Evolutionary conservation across 2,797 vertebrate species (phyloP).

Genomic region (Taeniopygia guttata): DNA sequence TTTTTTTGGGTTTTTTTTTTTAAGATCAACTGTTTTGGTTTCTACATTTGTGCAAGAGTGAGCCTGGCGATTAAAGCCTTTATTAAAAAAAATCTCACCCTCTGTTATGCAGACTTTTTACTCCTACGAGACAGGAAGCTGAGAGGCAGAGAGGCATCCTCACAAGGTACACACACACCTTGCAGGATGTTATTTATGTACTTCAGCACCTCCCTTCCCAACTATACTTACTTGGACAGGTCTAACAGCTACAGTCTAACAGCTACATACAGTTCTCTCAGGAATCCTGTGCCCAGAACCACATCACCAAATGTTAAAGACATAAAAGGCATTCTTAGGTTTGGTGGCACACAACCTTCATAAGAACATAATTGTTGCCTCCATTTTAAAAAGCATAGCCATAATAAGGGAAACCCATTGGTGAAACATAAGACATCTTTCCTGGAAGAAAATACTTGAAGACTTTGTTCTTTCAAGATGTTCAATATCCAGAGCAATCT

Average conservation of each 20-base stretch:
- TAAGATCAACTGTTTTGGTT: not conserved
- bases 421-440: not conserved
- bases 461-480: not conserved
- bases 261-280: not conserved
- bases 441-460: not conserved
- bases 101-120: not conserved
- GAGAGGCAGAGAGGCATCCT: not conserved
- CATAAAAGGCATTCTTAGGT: not conserved
- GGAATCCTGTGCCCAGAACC: not conserved
- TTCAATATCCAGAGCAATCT: not conserved
- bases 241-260: not conserved
- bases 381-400: not conserved
- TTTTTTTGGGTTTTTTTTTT: not conserved
- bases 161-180: not conserved
- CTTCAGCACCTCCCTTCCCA: not conserved
- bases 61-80: not conserved
- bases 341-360: not conserved
- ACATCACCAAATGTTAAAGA: not conserved
- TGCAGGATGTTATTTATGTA: not conserved
- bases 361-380: not conserved
- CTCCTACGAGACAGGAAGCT: conserved; percentile 4
- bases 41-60: not conserved
- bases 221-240: not conserved
- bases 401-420: not conserved
- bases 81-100: not conserved